Evolutionary conservation across 2,797 vertebrate species (phyloP).

Genomic region (Thripadectes ignobilis): DNA sequence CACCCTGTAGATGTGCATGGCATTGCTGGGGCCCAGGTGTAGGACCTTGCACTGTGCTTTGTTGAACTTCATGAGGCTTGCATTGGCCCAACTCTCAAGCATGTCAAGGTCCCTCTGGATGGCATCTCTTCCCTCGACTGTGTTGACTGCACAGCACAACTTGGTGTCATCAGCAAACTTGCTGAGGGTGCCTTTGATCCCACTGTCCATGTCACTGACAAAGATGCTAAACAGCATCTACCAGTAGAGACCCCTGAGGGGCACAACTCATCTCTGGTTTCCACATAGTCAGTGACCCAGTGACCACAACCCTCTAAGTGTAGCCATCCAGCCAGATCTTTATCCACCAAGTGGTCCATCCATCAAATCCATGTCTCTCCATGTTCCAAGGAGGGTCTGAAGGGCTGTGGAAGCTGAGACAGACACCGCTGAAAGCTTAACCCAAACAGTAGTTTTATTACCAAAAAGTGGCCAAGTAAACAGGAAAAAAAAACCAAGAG

Average conservation of each 20-base stretch:
- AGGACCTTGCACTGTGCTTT: not conserved
- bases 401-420: too few species aligned
- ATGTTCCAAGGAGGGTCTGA: too few species aligned
- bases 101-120: not conserved
- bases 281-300: too few species aligned
- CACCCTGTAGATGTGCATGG: not conserved
- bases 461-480: too few species aligned
- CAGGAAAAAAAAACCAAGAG: too few species aligned
- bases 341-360: not conserved
- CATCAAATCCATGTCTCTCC: not conserved
- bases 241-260: not conserved
- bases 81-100: not conserved
- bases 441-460: too few species aligned
- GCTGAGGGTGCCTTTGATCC: not conserved
- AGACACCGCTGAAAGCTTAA: too few species aligned
- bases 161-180: not conserved
- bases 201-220: not conserved
- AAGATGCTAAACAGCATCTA: fast-evolving
- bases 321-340: not conserved
- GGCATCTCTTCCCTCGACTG: fast-evolving
- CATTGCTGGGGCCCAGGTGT: not conserved
- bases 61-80: not conserved
- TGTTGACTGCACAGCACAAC: too few species aligned
- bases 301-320: not conserved
- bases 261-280: too few species aligned